phyloP scores from a whole-genome alignment of 2,113 vertebrate genomes.

The Grus americana region DNA sequence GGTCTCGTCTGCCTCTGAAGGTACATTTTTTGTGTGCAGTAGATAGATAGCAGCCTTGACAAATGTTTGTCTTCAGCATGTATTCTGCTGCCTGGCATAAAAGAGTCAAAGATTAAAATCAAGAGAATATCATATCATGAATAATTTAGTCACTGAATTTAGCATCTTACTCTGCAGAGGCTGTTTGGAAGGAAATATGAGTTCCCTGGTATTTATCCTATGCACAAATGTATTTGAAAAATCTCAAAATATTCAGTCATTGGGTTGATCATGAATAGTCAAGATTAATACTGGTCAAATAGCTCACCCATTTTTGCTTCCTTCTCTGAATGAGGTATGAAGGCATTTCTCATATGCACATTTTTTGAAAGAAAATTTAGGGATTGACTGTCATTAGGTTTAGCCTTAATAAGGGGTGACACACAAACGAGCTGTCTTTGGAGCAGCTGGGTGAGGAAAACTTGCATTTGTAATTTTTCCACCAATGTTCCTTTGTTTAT shows the following conservation, averaged over 20 bases:
- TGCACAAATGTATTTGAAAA: neutral
- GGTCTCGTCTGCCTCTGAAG: neutral
- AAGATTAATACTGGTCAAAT: neutral
- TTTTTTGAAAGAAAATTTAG: accelerated
- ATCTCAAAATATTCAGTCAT: neutral
- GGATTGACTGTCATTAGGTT: neutral
- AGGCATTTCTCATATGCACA: accelerated
- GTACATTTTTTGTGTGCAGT: neutral
- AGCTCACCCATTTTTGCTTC: neutral
- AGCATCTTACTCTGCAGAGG: slow-evolving; percentile 1
- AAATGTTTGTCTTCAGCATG: neutral
- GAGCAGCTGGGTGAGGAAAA: neutral
- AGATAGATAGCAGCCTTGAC: neutral
- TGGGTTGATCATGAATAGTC: neutral
- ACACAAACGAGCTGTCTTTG: neutral
- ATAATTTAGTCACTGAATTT: slow-evolving; percentile 51
- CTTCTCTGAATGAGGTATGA: neutral
- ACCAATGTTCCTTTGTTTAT: neutral
- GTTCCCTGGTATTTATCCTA: neutral
- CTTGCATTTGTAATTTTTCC: neutral
- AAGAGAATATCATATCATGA: slow-evolving; percentile 28
- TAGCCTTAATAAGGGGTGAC: neutral
- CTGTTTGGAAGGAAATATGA: neutral
- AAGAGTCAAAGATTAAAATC: slow-evolving; percentile 51
- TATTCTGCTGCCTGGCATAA: neutral